Percentiles rank a stretch among this genome's conserved stretches.
Evolutionary conservation across 1,140 invertebrate genomes (phyloP).

Genomic region (Meloidogyne chitwoodi): DNA sequence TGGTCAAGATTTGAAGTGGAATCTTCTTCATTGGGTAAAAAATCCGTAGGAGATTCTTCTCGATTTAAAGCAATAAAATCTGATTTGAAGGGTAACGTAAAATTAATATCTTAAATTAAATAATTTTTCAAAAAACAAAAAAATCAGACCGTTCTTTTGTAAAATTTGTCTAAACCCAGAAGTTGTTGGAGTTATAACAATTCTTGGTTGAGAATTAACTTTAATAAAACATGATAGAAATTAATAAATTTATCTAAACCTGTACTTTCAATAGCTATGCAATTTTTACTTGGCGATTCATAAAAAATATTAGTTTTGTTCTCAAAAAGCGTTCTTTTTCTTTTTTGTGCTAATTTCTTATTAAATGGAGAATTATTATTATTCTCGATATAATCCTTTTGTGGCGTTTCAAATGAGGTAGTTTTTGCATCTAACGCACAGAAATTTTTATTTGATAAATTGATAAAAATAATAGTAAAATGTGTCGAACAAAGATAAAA

Average conservation of each 20-base stretch:
- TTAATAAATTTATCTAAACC: not conserved
- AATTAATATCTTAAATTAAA: slow-evolving; percentile 23
- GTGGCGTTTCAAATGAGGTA: not conserved
- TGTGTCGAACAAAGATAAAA: not conserved
- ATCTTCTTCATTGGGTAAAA: slow-evolving; percentile 19
- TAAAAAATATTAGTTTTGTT: not conserved
- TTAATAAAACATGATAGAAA: not conserved
- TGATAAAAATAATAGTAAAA: not conserved
- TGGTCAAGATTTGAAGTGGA: slow-evolving; percentile 16
- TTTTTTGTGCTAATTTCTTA: not conserved
- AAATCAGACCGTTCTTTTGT: slow-evolving; percentile 2
- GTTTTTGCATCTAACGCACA: not conserved
- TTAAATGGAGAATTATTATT: not conserved
- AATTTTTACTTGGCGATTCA: not conserved
- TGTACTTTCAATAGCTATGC: not conserved
- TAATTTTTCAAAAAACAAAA: not conserved
- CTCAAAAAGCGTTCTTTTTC: not conserved
- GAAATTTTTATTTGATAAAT: not conserved
- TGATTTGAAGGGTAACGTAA: slow-evolving; percentile 21
- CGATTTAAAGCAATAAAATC: slow-evolving; percentile 24
- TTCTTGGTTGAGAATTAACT: not conserved
- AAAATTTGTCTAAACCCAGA: slow-evolving; percentile 25
- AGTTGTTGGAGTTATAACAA: slow-evolving; percentile 26
- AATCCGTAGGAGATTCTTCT: slow-evolving; percentile 26
- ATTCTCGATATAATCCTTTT: not conserved